Base-by-base conservation (phyloP, 2,113 vertebrate species). In the Gymnarchus niloticus region DNA sequence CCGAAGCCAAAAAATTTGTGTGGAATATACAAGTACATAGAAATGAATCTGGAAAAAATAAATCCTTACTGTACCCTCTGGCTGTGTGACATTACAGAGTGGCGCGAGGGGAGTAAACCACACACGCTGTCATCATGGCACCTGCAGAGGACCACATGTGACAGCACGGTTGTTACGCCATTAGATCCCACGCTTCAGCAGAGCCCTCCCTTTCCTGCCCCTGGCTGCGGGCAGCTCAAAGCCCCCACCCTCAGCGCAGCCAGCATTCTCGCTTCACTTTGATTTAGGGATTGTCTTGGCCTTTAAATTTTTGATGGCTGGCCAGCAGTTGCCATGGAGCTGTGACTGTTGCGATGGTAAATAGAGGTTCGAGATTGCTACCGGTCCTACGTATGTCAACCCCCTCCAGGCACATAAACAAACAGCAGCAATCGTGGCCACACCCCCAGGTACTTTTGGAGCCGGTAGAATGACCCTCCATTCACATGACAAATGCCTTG, bases 321-420 rank as follows among this genome's bases (percentile, higher is more conserved):
- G 90, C 41, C 85, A 90, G 88, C 90, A 89, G 89, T 81, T 87
- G 76, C 87, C 90, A 91, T 92, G 87, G 92, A 91, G 91, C 89
- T 37, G 52, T 59, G 89, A 89, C 91, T 92, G 86, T 90, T 89
- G 59, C 56, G n/a, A 83, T 61, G 77, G 87, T 83, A 84, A 88
- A 80, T 88, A 59, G 6, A 59, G 59, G 46, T 33, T 25, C 25
- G 33, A 9, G 28, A 52, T 83, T 51, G 28, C 76, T 86, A 4
- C 78, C 76, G 48, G 33, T 65, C 65, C 21, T 17, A 49, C 33
- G 14, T 61, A 85, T 85, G 48, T 49, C 59, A 73, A 73, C 44
- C 28, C 12, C 46, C 49, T 25, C 14, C 84, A 9, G 3, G n/a
- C 83, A 76, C 65, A 56, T 6, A 28, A 37, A 81, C 25, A 57